Conservation (phyloP, 2,113 vertebrate genomes). For the Gasterosteus nipponicus region DNA sequence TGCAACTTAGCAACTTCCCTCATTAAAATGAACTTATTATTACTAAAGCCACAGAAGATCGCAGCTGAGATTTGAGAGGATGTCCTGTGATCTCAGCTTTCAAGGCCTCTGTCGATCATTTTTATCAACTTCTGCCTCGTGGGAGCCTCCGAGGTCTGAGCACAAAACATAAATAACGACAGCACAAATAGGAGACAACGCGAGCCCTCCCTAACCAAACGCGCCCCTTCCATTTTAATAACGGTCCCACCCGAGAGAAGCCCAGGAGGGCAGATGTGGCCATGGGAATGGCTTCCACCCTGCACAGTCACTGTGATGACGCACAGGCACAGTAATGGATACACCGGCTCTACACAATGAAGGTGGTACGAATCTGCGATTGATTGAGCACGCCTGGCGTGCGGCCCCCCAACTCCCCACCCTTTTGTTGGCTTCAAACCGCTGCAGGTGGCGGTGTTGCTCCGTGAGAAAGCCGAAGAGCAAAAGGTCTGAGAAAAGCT, state of each 20-base stretch:
- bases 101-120: not conserved
- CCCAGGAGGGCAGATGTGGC: conserved; percentile 29
- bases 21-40: not conserved
- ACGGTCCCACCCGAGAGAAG: not conserved
- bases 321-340: not conserved
- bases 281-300: not conserved
- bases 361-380: not conserved
- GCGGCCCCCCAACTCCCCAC: too few relatives aligned
- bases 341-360: not conserved
- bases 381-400: conserved; percentile 7
- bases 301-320: not conserved
- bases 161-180: not conserved
- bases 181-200: not conserved
- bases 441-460: conserved; percentile 71
- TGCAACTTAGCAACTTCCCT: not conserved
- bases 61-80: not conserved
- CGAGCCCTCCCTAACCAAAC: not conserved
- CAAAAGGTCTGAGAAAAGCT: not conserved
- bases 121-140: not conserved
- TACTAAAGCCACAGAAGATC: not conserved
- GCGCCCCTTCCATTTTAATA: not conserved
- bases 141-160: not conserved
- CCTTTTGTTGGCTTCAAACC: not conserved
- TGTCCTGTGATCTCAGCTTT: not conserved
- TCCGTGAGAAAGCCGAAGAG: not conserved